These are phyloP conservation scores for Polydrusus tereticollis DNA, from an alignment of 2,888 invertebrate species.

Conservation along the genomic window DNA sequence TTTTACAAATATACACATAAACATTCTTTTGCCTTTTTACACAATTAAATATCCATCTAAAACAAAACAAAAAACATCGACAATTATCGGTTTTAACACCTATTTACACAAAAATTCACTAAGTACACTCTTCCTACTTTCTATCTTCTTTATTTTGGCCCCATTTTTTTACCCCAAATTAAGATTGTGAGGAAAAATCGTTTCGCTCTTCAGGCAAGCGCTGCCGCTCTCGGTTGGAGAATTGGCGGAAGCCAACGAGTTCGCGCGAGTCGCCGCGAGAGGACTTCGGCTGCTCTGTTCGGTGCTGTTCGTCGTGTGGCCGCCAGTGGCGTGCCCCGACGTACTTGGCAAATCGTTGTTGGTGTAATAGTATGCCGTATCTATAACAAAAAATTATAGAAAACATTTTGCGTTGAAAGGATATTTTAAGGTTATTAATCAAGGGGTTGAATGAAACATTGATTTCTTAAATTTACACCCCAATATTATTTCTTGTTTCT, in stretches of 20 bases:
- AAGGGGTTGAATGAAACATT: no score
- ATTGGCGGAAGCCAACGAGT: conserved; percentile 78
- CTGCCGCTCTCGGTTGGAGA: conserved; percentile 77
- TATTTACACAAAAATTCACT: conserved; percentile 12
- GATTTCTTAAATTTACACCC: no score
- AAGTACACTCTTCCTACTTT: not conserved
- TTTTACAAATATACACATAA: conserved; percentile 19
- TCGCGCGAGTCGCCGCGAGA: conserved; percentile 78
- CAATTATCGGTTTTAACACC: conserved; percentile 4
- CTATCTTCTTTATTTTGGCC: conserved; percentile 27
- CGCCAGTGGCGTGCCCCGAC: conserved; percentile 51
- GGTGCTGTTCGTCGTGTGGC: conserved; percentile 46
- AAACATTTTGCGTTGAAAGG: no score
- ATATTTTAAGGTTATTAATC: no score
- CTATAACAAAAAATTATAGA: conserved; percentile 63
- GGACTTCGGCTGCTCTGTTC: conserved; percentile 75
- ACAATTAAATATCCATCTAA: conserved; percentile 8
- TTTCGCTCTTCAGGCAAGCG: conserved; percentile 76
- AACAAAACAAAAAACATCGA: not conserved
- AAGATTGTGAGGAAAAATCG: conserved; percentile 60
- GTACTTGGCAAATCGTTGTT: conserved; percentile 65
- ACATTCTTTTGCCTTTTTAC: not conserved
- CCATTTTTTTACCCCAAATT: conserved; percentile 57
- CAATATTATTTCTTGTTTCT: conserved; percentile 42
- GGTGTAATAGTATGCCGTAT: conserved; percentile 76